Conservation (phyloP, 2,888 invertebrate species). For the Chironomus riparius region DNA sequence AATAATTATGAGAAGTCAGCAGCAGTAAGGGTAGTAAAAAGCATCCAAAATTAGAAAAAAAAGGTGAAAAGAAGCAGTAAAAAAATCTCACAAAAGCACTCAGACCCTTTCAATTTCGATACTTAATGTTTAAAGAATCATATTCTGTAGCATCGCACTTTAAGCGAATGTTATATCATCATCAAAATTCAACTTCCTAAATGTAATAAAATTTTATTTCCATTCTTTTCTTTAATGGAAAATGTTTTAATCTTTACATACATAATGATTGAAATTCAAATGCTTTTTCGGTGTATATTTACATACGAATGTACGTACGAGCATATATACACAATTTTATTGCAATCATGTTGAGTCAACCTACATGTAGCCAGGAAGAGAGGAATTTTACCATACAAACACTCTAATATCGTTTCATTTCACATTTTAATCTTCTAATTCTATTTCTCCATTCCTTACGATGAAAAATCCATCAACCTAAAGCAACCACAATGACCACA, state of each 20-base stretch:
- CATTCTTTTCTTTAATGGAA: neutral
- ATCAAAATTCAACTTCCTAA: neutral
- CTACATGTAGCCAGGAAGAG: neutral
- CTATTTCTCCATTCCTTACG: neutral
- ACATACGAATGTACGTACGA: neutral
- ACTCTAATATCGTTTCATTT: neutral
- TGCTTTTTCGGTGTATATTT: neutral
- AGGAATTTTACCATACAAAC: neutral
- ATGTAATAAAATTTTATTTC: neutral
- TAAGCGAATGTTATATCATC: neutral
- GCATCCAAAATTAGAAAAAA: too few relatives aligned
- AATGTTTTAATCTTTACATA: neutral
- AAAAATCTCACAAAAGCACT: too few relatives aligned
- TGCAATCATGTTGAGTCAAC: neutral
- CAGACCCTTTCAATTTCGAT: too few relatives aligned
- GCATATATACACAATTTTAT: neutral
- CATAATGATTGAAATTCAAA: neutral
- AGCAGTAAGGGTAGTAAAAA: too few relatives aligned
- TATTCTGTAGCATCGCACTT: neutral
- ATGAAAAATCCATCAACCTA: neutral
- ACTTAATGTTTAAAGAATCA: too few relatives aligned
- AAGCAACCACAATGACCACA: constrained; percentile 8
- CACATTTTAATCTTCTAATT: neutral
- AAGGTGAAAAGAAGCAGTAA: too few relatives aligned
- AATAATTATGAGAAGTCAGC: too few relatives aligned